Evolutionary conservation across 2,113 vertebrate species (phyloP), one percentile per base, ranked within the genome.

Genomic region (Syngnathoides biaculeatus): DNA sequence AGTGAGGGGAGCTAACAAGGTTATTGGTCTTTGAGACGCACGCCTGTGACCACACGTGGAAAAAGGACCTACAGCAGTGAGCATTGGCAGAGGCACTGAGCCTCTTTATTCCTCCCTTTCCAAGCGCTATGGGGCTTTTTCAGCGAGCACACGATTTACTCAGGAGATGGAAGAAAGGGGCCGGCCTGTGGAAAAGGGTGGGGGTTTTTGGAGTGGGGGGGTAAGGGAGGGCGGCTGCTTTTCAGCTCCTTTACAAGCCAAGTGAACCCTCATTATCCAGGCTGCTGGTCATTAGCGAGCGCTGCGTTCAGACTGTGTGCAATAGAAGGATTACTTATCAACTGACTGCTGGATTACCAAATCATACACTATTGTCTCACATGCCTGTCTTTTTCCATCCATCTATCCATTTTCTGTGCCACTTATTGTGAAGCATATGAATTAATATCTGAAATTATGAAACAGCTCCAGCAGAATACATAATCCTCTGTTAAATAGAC

Each of bases 51-150:
- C 93, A 93, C 93, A 93, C 90, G 92, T 94, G 93, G 93, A 93
- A 91, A 87, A 90, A 86, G 91, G 95, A 96, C 95, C 95, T 96
- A 95, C 94, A 94, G 94, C 94, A 93, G 93, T 90, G 94, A 88
- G 82, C 68, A 82, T 75, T 94, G 93, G 92, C 94, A 92, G 87
- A 84, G 87, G 88, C 87, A 90, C 93, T 93, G 90, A 93, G 92
- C 86, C 87, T 93, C 93, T 94, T 93, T 94, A 94, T 94, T 93
- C 91, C 68, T 79, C 84, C 90, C 85, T 90, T 94, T 92, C 87
- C 86, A 88, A 91, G 88, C 86, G 80, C 90, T 88, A 72, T 87
- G 88, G 73, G 78, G 84, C 86, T 87, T 89, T 89, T 93, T 91
- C 83, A 89, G 82, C 47, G 73, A 93, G 92, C 81, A 81, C 84